Evolutionary conservation across 2,113 vertebrate species (phyloP).

Genomic region (Zingel zingel): DNA sequence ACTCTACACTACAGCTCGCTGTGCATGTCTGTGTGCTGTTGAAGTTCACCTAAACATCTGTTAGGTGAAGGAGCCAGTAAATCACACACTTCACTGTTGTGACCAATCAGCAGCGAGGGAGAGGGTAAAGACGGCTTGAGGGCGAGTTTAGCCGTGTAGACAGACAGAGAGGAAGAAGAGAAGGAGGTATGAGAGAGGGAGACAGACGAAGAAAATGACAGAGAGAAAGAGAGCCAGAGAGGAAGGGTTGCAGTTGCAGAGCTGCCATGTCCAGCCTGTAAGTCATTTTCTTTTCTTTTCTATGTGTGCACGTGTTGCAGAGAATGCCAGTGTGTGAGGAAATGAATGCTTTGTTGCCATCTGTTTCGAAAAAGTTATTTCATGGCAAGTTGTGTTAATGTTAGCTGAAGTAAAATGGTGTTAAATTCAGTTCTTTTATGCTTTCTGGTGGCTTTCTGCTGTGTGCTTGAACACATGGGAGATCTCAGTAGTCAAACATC

Average conservation of each 20-base stretch:
- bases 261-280: conserved; percentile 69
- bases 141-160: conserved; percentile 53
- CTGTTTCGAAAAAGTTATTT: conserved; percentile 6
- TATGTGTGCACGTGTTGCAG: conserved; percentile 6
- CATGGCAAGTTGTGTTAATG: not conserved
- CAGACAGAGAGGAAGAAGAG: conserved; percentile 46
- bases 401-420: conserved; percentile 1
- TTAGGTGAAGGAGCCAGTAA: conserved; percentile 67
- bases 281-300: conserved; percentile 59
- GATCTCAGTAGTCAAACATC: conserved; percentile 2
- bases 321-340: conserved; percentile 16
- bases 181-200: conserved; percentile 44
- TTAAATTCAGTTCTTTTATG: conserved; percentile 7
- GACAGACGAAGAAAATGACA: conserved; percentile 60
- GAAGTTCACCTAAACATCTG: conserved; percentile 75
- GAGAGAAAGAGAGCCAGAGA: conserved; percentile 77
- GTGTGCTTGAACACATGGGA: not conserved
- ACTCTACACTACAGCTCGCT: conserved; percentile 25
- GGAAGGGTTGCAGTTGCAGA: conserved; percentile 58
- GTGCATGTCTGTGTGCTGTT: not conserved
- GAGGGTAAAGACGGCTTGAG: conserved; percentile 51
- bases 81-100: conserved; percentile 62
- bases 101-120: conserved; percentile 71
- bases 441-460: not conserved
- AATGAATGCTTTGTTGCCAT: not conserved